These are phyloP conservation scores for Drosophila lutescens DNA, from an alignment of 2,888 invertebrate genomes.

Conservation along the genomic window DNA sequence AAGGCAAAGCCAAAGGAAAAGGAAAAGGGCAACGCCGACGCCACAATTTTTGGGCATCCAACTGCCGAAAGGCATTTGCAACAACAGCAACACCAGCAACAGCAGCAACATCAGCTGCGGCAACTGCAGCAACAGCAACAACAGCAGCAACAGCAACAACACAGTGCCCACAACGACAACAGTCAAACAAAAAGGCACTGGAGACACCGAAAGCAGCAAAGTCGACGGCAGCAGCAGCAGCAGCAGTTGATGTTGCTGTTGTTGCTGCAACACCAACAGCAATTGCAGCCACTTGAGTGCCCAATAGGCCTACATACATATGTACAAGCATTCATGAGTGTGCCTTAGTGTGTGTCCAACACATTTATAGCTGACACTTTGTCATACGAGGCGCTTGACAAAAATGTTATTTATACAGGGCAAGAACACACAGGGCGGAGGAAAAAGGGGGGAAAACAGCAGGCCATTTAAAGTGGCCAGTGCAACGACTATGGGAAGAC, in stretches of 20 bases:
- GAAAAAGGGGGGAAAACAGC: slow-evolving; percentile 3
- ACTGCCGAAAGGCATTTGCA: slow-evolving; percentile 45
- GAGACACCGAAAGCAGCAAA: slow-evolving; percentile 35
- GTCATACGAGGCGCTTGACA: slow-evolving; percentile 72
- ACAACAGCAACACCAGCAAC: slow-evolving; percentile 37
- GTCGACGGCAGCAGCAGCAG: slow-evolving; percentile 34
- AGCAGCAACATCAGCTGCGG: slow-evolving; percentile 25
- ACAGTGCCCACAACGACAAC: slow-evolving; percentile 21
- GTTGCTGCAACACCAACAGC: slow-evolving; percentile 55
- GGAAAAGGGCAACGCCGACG: slow-evolving; percentile 50
- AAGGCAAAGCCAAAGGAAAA: slow-evolving; percentile 19
- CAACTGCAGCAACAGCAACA: slow-evolving; percentile 10
- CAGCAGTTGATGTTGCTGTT: slow-evolving; percentile 31
- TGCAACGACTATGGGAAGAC: not conserved
- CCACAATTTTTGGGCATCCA: slow-evolving; percentile 51
- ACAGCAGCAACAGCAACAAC: slow-evolving; percentile 4
- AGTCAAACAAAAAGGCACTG: slow-evolving; percentile 20
- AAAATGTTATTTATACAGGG: slow-evolving; percentile 70
- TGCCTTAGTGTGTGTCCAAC: slow-evolving; percentile 33
- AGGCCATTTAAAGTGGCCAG: not conserved
- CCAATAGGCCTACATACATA: slow-evolving; percentile 48
- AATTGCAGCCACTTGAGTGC: slow-evolving; percentile 73
- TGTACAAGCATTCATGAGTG: slow-evolving; percentile 11
- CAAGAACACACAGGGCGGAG: slow-evolving; percentile 22
- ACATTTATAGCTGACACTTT: slow-evolving; percentile 71